Conservation (phyloP, 2,888 invertebrate species). For the Hartigia nigra region DNA sequence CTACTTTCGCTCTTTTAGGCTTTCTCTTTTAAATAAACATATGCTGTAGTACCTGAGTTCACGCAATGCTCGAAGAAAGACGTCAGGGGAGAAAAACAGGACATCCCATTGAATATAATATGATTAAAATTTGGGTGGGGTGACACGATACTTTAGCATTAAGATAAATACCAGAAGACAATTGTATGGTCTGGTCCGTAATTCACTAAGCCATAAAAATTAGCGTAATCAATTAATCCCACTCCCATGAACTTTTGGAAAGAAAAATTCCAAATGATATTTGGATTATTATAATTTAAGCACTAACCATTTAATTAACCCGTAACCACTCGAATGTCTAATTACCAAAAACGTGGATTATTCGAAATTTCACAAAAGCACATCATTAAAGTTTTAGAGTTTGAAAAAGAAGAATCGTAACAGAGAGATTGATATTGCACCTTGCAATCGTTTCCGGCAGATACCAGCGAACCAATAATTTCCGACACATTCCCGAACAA, state of each 20-base stretch:
- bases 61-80: neutral
- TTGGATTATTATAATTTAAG: neutral
- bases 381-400: neutral
- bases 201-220: neutral
- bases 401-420: neutral
- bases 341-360: no score
- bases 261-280: neutral
- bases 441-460: neutral
- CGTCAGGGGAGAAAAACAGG: neutral
- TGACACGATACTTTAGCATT: neutral
- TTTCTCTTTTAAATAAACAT: neutral
- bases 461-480: no score
- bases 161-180: neutral
- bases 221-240: neutral
- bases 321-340: neutral
- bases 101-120: neutral
- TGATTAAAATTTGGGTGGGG: neutral
- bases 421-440: neutral
- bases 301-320: neutral
- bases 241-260: neutral
- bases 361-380: no score
- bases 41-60: neutral
- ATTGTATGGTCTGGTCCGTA: neutral
- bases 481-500: neutral
- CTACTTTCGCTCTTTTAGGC: neutral